Evolutionary conservation across 2,888 invertebrate species (phyloP).

Genomic region (Eudasyphora cyanicolor): DNA sequence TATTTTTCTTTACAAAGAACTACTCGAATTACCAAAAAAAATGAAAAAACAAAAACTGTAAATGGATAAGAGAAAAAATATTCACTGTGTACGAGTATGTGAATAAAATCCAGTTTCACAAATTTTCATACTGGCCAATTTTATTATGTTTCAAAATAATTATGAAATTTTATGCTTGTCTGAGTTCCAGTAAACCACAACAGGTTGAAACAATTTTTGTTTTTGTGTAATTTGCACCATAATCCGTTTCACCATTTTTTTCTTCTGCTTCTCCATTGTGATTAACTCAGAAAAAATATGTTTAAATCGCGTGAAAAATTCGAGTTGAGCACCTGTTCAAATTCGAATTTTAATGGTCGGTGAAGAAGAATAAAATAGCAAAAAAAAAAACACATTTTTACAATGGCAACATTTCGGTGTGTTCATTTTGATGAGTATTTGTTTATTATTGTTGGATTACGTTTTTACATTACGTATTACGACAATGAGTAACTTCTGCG

Average conservation of each 20-base stretch:
- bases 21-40: slow-evolving; percentile 44
- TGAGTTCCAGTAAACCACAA: slow-evolving; percentile 37
- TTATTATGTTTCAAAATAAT: slow-evolving; percentile 35
- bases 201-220: slow-evolving; percentile 13
- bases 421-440: not conserved
- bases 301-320: not conserved
- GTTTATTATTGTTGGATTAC: not conserved
- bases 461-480: not conserved
- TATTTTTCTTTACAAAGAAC: slow-evolving; percentile 17
- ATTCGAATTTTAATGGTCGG: not conserved
- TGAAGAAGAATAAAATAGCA: too few relatives aligned
- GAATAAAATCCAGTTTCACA: slow-evolving; percentile 53
- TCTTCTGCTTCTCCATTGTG: not conserved
- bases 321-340: not conserved
- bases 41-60: slow-evolving; percentile 19
- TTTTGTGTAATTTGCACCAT: slow-evolving; percentile 2
- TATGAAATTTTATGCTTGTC: slow-evolving; percentile 59
- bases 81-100: not conserved
- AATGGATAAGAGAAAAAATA: not conserved
- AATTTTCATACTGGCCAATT: not conserved
- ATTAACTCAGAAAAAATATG: not conserved
- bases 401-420: not conserved
- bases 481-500: too few relatives aligned
- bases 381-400: too few relatives aligned
- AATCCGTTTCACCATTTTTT: slow-evolving; percentile 4